A percentile compares a stretch with the other conserved stretches of the same genome.
phyloP scores from a whole-genome alignment of 2,888 invertebrate genomes.

The Tigriopus californicus region DNA sequence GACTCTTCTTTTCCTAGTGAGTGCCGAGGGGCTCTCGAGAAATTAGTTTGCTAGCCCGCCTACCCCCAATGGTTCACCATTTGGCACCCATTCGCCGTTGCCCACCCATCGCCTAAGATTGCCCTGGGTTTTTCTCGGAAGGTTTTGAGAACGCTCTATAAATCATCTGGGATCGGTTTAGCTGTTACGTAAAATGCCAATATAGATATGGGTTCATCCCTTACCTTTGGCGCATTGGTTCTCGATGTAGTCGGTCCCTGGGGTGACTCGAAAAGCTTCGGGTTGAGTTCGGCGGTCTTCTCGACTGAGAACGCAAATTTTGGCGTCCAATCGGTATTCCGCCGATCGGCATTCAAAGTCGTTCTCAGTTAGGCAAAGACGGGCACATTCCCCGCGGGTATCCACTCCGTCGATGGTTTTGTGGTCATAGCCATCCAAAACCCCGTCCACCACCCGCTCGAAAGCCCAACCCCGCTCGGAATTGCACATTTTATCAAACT shows the following conservation, averaged over 20 bases:
- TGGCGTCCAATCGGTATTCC: slow-evolving; percentile 32
- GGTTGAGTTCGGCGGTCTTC: slow-evolving; percentile 35
- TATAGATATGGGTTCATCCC: not conserved
- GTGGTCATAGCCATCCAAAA: slow-evolving; percentile 29
- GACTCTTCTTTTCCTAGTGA: too few species aligned
- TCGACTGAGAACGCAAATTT: slow-evolving; percentile 31
- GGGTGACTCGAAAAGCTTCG: slow-evolving; percentile 27
- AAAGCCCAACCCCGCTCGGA: slow-evolving; percentile 31
- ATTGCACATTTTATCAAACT: slow-evolving; percentile 28
- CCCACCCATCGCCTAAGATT: too few species aligned
- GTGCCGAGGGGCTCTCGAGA: too few species aligned
- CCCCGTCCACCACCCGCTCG: slow-evolving; percentile 32
- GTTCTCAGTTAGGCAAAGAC: slow-evolving; percentile 32
- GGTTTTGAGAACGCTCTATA: too few species aligned
- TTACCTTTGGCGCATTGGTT: slow-evolving; percentile 33
- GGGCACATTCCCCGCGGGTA: slow-evolving; percentile 30
- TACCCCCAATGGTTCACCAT: too few species aligned
- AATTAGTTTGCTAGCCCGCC: too few species aligned
- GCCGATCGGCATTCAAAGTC: slow-evolving; percentile 34
- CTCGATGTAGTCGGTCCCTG: slow-evolving; percentile 33
- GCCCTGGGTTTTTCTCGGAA: too few species aligned
- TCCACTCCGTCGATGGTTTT: slow-evolving; percentile 27
- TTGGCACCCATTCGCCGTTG: too few species aligned
- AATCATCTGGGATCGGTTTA: too few species aligned
- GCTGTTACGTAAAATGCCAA: too few species aligned